Conservation (phyloP, 2,113 vertebrate genomes). For the Tragelaphus scriptus region DNA sequence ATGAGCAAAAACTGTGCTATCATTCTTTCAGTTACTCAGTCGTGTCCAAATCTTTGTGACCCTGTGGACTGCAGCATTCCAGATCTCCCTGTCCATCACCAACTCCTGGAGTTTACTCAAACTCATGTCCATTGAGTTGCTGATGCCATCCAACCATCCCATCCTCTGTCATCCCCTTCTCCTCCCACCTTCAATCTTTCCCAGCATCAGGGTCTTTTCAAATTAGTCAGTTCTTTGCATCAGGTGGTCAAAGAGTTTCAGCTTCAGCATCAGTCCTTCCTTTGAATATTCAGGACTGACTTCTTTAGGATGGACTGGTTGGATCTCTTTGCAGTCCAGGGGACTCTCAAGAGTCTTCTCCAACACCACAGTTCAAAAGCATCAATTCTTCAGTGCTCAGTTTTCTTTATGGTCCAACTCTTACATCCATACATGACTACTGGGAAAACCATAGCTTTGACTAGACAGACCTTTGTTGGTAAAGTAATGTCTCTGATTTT, state of each 20-base stretch:
- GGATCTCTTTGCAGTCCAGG: not conserved
- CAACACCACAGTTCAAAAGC: not conserved
- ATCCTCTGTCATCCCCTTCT: not conserved
- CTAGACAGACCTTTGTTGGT: not conserved
- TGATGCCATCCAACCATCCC: not conserved
- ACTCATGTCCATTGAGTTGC: not conserved
- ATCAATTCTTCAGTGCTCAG: not conserved
- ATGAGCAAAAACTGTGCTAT: not conserved
- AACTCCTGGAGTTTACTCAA: not conserved
- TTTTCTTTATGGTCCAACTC: not conserved
- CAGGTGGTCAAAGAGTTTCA: not conserved
- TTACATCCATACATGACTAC: not conserved
- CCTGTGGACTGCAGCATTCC: rapidly evolving
- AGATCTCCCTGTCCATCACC: not conserved
- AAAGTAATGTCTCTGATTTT: not conserved
- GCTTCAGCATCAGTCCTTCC: not conserved
- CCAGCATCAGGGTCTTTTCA: not conserved
- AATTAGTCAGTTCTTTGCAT: not conserved
- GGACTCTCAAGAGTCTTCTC: not conserved
- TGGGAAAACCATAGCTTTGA: not conserved
- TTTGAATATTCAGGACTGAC: not conserved
- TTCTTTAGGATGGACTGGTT: not conserved
- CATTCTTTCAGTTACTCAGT: not conserved
- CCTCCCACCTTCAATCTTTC: not conserved
- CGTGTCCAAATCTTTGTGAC: not conserved